These are phyloP conservation scores for Drosophila setosimentum DNA, from an alignment of 2,888 invertebrate genomes.

Conservation along the genomic window DNA sequence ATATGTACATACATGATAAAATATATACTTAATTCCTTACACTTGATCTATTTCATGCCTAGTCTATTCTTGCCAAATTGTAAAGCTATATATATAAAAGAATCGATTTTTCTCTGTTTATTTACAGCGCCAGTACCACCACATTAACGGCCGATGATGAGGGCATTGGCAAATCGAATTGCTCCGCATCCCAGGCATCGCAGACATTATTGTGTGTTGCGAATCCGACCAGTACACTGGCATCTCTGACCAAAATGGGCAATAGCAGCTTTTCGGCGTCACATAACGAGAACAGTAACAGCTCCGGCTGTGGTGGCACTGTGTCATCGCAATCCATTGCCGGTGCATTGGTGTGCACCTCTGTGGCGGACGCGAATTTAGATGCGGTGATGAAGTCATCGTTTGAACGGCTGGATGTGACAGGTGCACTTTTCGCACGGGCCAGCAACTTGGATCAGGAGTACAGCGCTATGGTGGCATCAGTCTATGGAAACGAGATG, in stretches of 20 bases:
- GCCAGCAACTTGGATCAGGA: constrained; percentile 79
- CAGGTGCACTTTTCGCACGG: constrained; percentile 46
- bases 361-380: constrained; percentile 53
- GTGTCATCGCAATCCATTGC: constrained; percentile 51
- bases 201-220: constrained; percentile 9
- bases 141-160: constrained; percentile 46
- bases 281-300: constrained; percentile 65
- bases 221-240: constrained; percentile 33
- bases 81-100: background rate
- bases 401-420: constrained; percentile 73
- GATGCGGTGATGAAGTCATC: constrained; percentile 80
- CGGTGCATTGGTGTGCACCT: constrained; percentile 45
- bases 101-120: background rate
- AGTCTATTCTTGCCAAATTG: background rate
- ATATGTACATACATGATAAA: too few relatives aligned
- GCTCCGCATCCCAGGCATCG: constrained; percentile 42
- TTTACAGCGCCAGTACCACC: constrained; percentile 37
- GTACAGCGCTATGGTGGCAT: constrained; percentile 82
- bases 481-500: constrained; percentile 79
- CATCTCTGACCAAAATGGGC: constrained; percentile 44
- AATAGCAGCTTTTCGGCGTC: constrained; percentile 45
- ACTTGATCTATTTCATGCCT: background rate
- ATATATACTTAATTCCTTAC: background rate
- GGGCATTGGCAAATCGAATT: constrained; percentile 43
- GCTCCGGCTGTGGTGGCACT: constrained; percentile 68